Conservation (phyloP, 92 coral and sea anemone genomes). For the Parazoanthus darwini region DNA sequence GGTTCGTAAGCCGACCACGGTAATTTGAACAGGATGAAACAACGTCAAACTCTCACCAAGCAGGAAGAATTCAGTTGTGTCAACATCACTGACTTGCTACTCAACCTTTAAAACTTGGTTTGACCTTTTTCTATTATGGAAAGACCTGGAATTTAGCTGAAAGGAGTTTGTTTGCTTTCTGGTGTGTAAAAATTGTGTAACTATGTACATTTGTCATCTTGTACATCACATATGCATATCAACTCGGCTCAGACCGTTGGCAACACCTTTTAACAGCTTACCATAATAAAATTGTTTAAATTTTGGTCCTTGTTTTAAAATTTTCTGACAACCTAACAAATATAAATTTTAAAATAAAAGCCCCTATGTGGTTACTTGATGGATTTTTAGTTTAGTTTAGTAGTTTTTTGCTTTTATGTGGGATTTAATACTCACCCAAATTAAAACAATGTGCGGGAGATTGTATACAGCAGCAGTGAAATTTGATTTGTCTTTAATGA, state of each 20-base stretch:
- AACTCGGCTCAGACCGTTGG: not conserved
- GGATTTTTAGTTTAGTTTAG: no score
- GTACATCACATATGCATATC: not conserved
- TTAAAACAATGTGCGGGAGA: no score
- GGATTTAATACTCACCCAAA: no score
- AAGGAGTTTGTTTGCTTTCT: not conserved
- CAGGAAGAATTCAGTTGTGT: not conserved
- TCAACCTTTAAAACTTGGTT: not conserved
- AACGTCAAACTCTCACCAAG: not conserved
- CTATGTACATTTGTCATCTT: not conserved
- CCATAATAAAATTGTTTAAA: not conserved
- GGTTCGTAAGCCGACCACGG: not conserved
- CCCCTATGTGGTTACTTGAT: no score
- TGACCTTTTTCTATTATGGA: not conserved
- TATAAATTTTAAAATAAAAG: no score
- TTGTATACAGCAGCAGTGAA: no score
- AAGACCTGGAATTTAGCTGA: not conserved
- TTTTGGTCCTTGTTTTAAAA: not conserved
- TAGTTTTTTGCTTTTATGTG: no score
- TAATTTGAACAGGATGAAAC: not conserved
- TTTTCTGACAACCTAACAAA: not conserved
- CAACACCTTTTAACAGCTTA: not conserved
- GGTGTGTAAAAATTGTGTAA: not conserved
- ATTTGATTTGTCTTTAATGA: no score
- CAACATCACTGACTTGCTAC: constrained; percentile 4